Evolutionary conservation across 2,888 invertebrate genomes (phyloP).

Genomic region (Drosophila nr. fundita): DNA sequence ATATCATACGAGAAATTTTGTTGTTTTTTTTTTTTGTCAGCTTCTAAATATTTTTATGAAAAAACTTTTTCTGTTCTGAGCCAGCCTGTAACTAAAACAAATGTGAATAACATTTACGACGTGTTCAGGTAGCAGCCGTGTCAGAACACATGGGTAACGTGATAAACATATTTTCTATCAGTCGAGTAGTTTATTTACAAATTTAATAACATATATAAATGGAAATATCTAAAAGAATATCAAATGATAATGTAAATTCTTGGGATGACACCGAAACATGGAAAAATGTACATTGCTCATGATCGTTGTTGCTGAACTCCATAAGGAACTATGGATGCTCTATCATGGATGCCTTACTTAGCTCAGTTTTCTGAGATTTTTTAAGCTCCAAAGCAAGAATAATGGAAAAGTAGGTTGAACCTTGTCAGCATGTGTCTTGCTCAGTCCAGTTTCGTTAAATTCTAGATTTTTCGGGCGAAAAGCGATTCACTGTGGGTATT

Average conservation of each 20-base stretch:
- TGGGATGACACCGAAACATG: too few relatives aligned
- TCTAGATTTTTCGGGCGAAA: neutral
- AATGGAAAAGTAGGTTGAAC: neutral
- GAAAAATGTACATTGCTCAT: neutral
- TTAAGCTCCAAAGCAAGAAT: neutral
- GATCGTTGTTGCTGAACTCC: neutral
- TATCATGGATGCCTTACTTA: neutral
- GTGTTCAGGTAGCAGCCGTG: neutral
- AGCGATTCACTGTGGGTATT: neutral
- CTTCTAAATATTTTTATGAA: slow-evolving; percentile 8
- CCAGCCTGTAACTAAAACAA: slow-evolving; percentile 42
- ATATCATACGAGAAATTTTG: slow-evolving; percentile 21
- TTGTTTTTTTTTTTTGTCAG: slow-evolving; percentile 4
- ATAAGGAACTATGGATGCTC: neutral
- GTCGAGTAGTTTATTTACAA: neutral
- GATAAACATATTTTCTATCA: slow-evolving; percentile 15
- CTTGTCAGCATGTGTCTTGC: neutral
- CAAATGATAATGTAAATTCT: neutral
- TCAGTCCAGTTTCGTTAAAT: neutral
- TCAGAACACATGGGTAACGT: slow-evolving; percentile 23
- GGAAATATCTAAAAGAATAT: neutral
- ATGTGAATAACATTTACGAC: slow-evolving; percentile 1
- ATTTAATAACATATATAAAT: neutral
- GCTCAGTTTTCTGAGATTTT: neutral
- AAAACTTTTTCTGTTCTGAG: slow-evolving; percentile 30